Evolutionary conservation across 1,140 invertebrate species (phyloP), one percentile per base, ranked within the genome.

Genomic region (Diabrotica virgifera): DNA sequence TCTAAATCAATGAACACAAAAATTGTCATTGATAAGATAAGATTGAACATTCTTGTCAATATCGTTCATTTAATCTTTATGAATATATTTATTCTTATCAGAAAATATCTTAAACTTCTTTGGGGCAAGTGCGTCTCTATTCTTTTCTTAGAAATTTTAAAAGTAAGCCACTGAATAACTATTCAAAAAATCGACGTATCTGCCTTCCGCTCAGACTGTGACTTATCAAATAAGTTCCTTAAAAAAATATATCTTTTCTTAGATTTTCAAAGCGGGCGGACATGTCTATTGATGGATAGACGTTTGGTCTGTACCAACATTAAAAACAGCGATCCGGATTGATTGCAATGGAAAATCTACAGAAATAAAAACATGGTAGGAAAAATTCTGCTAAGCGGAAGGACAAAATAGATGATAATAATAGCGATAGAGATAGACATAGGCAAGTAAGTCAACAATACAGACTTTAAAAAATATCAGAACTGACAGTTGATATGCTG

Each of bases 401-500:
- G 60, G 60, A 62, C 60, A 62, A 54, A 62, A 54, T 62, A 37
- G 14, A 24, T 35, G 24, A 55, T 36, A 36, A 62, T 38, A 54
- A 62, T 59, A 40, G 56, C 6, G 38, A 36, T 13, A 58, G 56
- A 37, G 56, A 40, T 5, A 36, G 59, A 61, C 51, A 36, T 52
- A 12, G 52, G 38, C 53, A 62, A 62, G 46, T 52, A 54, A 52
- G 60, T 62, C 24, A 53, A 62, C 52, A 52, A 36, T 53, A 62
- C 51, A 36, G 11, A 14, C 35, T 62, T 46, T 62, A 12, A 53
- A 62, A 62, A 62, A 62, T n/a, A 52, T 53, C 14, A 62, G 24
- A 58, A 58, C 36, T 62, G 60, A 62, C 60, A 62, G 60, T 62
- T 62, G 60, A 62, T 54, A 54, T 38, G 60, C 36, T 54, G 51